Evolutionary conservation across 2,113 vertebrate species (phyloP).

Genomic region (Nothoprocta perdicaria): DNA sequence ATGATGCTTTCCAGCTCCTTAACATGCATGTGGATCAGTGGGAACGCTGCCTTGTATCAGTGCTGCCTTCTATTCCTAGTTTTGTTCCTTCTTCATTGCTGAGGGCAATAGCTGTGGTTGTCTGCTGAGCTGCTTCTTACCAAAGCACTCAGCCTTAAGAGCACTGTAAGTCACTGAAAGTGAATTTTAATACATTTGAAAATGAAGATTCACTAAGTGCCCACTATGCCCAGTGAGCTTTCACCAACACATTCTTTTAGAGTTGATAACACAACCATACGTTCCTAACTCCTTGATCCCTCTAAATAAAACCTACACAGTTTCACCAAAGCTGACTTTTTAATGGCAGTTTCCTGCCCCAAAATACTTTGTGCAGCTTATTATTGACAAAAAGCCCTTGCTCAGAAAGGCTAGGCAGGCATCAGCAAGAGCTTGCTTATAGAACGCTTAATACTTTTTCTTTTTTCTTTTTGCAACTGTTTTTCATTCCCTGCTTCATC

Average conservation of each 20-base stretch:
- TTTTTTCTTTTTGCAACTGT: not conserved
- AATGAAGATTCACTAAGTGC: not conserved
- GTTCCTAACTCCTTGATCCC: not conserved
- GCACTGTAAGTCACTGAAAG: rapidly evolving
- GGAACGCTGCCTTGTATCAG: rapidly evolving
- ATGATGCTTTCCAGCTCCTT: not conserved
- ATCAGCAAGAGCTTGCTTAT: not conserved
- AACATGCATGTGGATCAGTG: rapidly evolving
- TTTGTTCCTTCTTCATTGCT: not conserved
- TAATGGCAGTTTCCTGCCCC: not conserved
- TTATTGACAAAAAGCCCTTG: not conserved
- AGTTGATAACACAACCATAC: rapidly evolving
- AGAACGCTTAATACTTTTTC: not conserved
- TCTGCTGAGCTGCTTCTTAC: not conserved
- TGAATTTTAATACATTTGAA: not conserved
- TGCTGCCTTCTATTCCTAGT: rapidly evolving
- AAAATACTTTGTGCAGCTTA: not conserved
- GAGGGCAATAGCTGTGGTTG: not conserved
- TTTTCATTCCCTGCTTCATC: not conserved
- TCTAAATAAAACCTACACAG: not conserved
- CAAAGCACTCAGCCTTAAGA: not conserved
- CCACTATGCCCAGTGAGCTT: not conserved
- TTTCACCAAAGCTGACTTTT: not conserved
- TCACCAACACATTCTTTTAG: not conserved
- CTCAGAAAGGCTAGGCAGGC: not conserved